Base-by-base conservation (phyloP, 2,113 vertebrate species). In the Nanorana parkeri region DNA sequence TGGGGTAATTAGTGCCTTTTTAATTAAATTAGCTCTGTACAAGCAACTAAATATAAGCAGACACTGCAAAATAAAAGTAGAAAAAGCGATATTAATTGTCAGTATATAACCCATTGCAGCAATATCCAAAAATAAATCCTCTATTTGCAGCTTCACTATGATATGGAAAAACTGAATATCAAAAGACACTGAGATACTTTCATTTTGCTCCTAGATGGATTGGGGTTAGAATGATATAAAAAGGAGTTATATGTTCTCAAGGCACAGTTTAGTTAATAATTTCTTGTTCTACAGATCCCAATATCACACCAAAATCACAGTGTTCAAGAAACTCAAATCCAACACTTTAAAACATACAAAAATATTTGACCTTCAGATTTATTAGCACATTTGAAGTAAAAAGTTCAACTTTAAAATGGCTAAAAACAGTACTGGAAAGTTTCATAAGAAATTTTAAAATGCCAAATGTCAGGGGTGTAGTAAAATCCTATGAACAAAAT, bases 111-210 rank as follows among this genome's bases (percentile, higher is more conserved):
- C 72, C 41, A 60, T 36, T 58, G 72, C 28, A 16, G 4, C 71
- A 8, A 73, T n/a, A 58, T 58, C 72, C 55, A 74, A 60, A 74
- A 74, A 74, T 74, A 74, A 73, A 58, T 74, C n/a, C 72, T 60
- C 54, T 60, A 60, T 36, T 74, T 20, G 32, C 26, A 36, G 54
- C 54, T 60, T 58, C 58, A 6, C 71, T 73, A 41, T 58, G 71
- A 73, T 55, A 73, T 23, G 28, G 20, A 74, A 60, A 17, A 74
- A n/a, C 20, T 21, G 29, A 60, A 29, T 41, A 16, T 74, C 72
- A 74, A 74, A 74, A 55, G 15, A 60, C 58, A 74, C 26, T 6
- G n/a, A 60, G 29, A 74, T 5, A 23, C 54, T 74, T 74, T 60
- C 55, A 74, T 60, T 74, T 41, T 74, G 19, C 55, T 21, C 19